A percentile compares a stretch with the other conserved stretches of the same genome.
Evolutionary conservation across 2,113 vertebrate species (phyloP).

Genomic region (Benitochromis conjunctus): DNA sequence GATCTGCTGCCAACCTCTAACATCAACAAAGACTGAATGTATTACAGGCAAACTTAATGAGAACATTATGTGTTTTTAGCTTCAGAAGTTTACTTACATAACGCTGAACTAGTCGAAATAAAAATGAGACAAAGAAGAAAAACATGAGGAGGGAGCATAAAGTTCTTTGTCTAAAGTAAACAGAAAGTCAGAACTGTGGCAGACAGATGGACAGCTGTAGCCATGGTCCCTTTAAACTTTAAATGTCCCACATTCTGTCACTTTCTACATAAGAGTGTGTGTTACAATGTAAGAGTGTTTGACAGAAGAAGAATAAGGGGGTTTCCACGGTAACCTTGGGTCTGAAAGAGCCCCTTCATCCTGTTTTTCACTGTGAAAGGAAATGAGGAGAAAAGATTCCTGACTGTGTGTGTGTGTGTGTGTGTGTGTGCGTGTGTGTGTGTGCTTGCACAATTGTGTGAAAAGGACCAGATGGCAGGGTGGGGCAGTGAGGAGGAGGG

Average conservation of each 20-base stretch:
- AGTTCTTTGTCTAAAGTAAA: slow-evolving; percentile 51
- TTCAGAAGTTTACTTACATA: not conserved
- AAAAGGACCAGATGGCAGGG: not conserved
- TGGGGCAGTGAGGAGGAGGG: slow-evolving; percentile 61
- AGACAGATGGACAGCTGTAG: slow-evolving; percentile 68
- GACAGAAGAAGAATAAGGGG: slow-evolving; percentile 65
- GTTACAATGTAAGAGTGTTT: slow-evolving; percentile 44
- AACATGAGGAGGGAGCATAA: not conserved
- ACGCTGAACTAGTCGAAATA: not conserved
- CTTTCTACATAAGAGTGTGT: slow-evolving; percentile 14
- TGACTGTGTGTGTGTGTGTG: slow-evolving; percentile 7
- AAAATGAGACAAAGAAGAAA: not conserved
- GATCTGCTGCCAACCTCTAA: slow-evolving; percentile 13
- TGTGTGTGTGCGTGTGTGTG: not conserved
- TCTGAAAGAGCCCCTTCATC: slow-evolving; percentile 77
- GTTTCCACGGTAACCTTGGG: slow-evolving; percentile 70
- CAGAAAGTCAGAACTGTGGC: slow-evolving; percentile 33
- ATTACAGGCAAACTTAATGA: not conserved
- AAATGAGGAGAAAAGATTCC: slow-evolving; percentile 68
- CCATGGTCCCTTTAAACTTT: slow-evolving; percentile 75
- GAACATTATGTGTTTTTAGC: not conserved
- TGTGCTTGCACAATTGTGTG: no score
- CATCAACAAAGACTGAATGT: not conserved
- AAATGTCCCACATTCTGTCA: slow-evolving; percentile 70
- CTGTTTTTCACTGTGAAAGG: slow-evolving; percentile 77